Base-by-base conservation (phyloP, 2,888 invertebrate species). In the Lampropteryx suffumata region DNA sequence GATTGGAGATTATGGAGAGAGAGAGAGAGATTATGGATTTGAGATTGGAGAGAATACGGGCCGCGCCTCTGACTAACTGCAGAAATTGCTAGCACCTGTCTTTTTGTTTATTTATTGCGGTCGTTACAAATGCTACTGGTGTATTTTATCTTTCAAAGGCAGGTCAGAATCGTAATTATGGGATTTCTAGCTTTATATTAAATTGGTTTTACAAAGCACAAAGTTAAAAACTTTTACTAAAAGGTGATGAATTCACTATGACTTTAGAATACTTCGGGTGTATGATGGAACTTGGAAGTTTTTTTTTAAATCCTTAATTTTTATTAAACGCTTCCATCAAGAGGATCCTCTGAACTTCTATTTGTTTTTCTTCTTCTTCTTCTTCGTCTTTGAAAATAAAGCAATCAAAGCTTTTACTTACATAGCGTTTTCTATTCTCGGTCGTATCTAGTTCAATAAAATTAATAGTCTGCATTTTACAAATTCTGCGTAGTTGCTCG, bases 1-100 rank as follows among this genome's bases (percentile, higher is more conserved):
- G 42, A 45, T 50, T 55, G 29, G 42, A 34, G 42, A 61, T 57
- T 47, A n/a, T n/a, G n/a, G n/a, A n/a, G 44, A 55, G n/a, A n/a
- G n/a, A n/a, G n/a, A n/a, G n/a, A n/a, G n/a, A n/a, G n/a, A n/a
- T n/a, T n/a, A n/a, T n/a, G n/a, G n/a, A n/a, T n/a, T n/a, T n/a
- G n/a, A 34, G 42, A 60, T 57, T 47, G n/a, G n/a, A n/a, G n/a
- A n/a, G 44, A 55, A 53, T 26, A 17, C 11, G 32, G 17, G 56
- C 59, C 59, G 49, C 61, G 50, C 44, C 53, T 53, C 21, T 24
- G 1, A 17, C 36, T 24, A 30, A 36, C 50, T 37, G 47, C 46
- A 40, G 37, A 45, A 35, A 36, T 53, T 36, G 44, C 32, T 27
- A 29, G 30, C 47, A 47, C 47, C 50, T 50, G 34, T 46, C 50